Conservation (phyloP, 2,797 vertebrate species). For the Schizopygopsis malacanthus region DNA sequence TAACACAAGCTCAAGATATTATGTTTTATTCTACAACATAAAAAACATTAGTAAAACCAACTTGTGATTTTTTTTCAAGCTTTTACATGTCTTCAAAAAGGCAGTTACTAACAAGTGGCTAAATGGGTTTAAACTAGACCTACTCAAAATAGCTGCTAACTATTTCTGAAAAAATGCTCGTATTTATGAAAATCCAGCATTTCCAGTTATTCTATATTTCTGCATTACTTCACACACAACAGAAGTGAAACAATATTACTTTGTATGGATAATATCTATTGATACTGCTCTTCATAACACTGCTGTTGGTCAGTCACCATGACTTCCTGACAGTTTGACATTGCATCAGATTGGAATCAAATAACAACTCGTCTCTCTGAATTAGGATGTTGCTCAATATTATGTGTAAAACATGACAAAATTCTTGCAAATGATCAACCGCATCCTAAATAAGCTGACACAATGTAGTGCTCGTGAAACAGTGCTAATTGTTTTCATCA, state of each 20-base stretch:
- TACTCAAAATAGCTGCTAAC: neutral
- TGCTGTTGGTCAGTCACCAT: neutral
- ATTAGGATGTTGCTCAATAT: conserved; percentile 15
- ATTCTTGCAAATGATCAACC: neutral
- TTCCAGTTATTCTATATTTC: neutral
- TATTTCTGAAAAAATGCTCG: neutral
- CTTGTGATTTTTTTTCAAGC: neutral
- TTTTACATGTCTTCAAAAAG: too few species aligned
- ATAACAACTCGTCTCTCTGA: neutral
- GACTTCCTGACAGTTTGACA: neutral
- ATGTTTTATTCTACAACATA: neutral
- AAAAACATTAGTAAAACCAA: neutral
- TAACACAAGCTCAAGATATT: neutral
- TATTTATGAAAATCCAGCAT: neutral
- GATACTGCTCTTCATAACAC: neutral
- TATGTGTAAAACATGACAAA: neutral
- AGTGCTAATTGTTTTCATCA: neutral
- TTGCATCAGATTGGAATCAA: neutral
- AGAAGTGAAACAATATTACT: neutral
- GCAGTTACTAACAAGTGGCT: too few species aligned
- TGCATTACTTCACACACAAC: neutral
- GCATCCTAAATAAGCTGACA: neutral
- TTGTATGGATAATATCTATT: neutral
- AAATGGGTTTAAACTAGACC: neutral
- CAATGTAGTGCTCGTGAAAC: conserved; percentile 41